phyloP scores from a whole-genome alignment of 1,140 invertebrate species.

The Argopecten irradians region DNA sequence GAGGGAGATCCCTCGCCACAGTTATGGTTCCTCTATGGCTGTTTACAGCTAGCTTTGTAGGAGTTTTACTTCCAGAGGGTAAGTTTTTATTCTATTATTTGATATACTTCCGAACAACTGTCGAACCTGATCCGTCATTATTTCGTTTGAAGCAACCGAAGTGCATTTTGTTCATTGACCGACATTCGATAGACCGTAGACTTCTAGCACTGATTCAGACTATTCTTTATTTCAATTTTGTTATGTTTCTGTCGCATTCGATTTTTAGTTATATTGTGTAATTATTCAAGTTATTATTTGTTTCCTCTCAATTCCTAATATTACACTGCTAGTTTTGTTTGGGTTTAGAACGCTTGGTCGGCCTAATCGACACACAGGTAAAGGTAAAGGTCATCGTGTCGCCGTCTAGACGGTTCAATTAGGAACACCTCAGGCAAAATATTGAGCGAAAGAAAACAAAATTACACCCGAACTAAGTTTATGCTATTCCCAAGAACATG shows the following conservation, averaged over 20 bases:
- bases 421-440: neutral
- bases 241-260: too few species aligned
- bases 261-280: too few species aligned
- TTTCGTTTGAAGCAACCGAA: constrained; percentile 3
- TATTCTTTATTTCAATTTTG: too few species aligned
- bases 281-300: too few species aligned
- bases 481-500: too few species aligned
- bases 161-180: constrained; percentile 5
- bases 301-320: too few species aligned
- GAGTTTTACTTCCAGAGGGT: constrained; percentile 8
- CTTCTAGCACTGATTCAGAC: too few species aligned
- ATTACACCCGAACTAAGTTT: neutral
- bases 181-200: too few species aligned
- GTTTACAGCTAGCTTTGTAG: constrained; percentile 1
- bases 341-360: neutral
- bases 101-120: neutral
- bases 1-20: neutral
- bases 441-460: neutral
- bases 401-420: constrained; percentile 14
- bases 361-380: neutral
- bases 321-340: too few species aligned
- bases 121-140: neutral
- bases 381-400: neutral
- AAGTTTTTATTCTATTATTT: neutral
- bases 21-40: constrained; percentile 20